Evolutionary conservation across 2,888 invertebrate species (phyloP), one percentile per base, ranked within the genome.

Genomic region (Ophion obscuratus): DNA sequence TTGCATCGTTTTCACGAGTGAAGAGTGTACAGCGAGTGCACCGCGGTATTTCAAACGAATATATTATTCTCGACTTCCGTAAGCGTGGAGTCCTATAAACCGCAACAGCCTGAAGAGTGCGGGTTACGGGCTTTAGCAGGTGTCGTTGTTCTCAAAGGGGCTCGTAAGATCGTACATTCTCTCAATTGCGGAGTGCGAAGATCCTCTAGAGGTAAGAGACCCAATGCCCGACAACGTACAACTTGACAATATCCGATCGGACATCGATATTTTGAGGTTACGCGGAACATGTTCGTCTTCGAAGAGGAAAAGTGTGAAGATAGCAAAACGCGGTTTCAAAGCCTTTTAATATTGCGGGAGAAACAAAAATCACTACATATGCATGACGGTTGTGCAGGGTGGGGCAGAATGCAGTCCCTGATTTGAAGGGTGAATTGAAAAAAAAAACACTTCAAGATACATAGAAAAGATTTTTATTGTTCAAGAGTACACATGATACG

Each of bases 1-100:
- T n/a, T 20, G 74, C 24, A 40, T 74, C 40, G 74, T 74, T 57
- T 73, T 40, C 11, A n/a, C 44, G 24, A 74, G 10, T 31, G 53
- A 53, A 17, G 14, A 17, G 53, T 53, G 53, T 17, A 40, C 40
- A 40, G 9, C 40, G 40, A 40, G 40, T 40, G 7, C 53, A 17
- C 17, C 14, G 53, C 17, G 17, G 14, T 14, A 14, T 17, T 53
- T 14, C 53, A 53, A 53, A 53, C 53, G 53, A 53, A 53, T 53
- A 53, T 17, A 53, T 53, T 53, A 17, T 14, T 53, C 53, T 53
- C 53, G 14, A 5, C 1, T 53, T 17, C 53, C 53, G 17, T 17
- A 53, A 53, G 14, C 53, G 17, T 53, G 53, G 5, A 53, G 11
- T 14, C 14, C 53, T 14, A 53, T 53, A 53, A 53, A 53, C 53